Percentiles rank a stretch among this genome's conserved stretches.
Conservation (phyloP, 2,797 vertebrate genomes). For the Cyprinella venusta region DNA sequence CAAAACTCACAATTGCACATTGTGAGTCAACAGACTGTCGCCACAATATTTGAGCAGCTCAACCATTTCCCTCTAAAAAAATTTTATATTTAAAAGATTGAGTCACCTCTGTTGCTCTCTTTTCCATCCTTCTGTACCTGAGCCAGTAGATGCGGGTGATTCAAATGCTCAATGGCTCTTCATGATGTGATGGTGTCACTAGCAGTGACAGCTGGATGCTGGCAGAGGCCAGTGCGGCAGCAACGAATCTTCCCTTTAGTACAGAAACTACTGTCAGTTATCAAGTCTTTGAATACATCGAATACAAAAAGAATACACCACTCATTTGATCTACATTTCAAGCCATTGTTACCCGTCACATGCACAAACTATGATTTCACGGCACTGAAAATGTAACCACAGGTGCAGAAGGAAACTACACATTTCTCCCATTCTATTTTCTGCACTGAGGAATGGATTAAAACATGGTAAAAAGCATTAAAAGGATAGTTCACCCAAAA, state of each 20-base stretch:
- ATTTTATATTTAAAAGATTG: conserved; percentile 23
- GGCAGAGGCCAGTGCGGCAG: conserved; percentile 38
- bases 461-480: neutral
- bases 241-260: conserved; percentile 11
- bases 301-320: conserved; percentile 7
- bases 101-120: conserved; percentile 20
- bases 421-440: neutral
- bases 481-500: too few species aligned
- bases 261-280: conserved; percentile 4
- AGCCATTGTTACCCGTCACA: neutral
- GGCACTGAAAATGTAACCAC: neutral
- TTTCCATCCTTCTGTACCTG: conserved; percentile 43
- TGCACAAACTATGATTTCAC: conserved; percentile 3
- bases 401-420: neutral
- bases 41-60: conserved; percentile 11
- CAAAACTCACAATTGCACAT: conserved; percentile 30
- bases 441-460: neutral
- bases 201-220: conserved; percentile 42
- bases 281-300: conserved; percentile 20
- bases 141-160: conserved; percentile 50
- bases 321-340: neutral
- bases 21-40: neutral
- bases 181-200: conserved; percentile 54
- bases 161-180: conserved; percentile 49
- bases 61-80: conserved; percentile 2